Evolutionary conservation across 2,888 invertebrate species (phyloP), one percentile per base, ranked within the genome.

Genomic region (Drosophila sordidula): DNA sequence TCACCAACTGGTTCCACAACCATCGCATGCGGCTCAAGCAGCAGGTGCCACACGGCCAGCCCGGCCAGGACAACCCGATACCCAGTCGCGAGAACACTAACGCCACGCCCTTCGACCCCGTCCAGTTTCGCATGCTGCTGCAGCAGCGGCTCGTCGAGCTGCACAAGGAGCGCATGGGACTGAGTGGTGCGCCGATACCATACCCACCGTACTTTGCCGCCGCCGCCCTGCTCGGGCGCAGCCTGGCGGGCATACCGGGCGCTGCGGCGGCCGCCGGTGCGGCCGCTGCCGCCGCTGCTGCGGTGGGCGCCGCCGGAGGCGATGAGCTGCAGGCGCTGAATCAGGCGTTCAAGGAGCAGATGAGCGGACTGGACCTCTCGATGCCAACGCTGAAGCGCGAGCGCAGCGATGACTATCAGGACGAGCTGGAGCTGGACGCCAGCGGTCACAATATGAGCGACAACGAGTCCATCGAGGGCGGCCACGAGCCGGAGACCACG

Each of bases 1-100:
- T 99, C 89, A 98, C 98, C 69, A 99, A 99, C 93, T 99, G 99
- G 99, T 99, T 99, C 94, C 99, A 99, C 94, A 99, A 99, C 92
- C 99, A 99, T 92, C 95, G 99, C 86, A 99, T 99, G 98, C 95
- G 99, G 72, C 95, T 98, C 90, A 99, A 99, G 93, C 97, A 97
- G 91, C 97, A 97, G 90, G 95, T 95, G 55, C 96, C 97, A 1
- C 97, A 97, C 88, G 95, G 96, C 0, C 93, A 94, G 80, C 93
- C 95, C 25, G 94, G 95, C 0, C 95, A 95, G 52, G 90, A 90
- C 32, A 90, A 90, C 63, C 95, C 95, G 62, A 95, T 96, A 9
- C 96, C 96, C 3, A 95, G 95, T 38, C 93, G 96, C 22, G 96
- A 96, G 89, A 92, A 92, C 70, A 95, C 95, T 79, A 94, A 95